Evolutionary conservation across 2,113 vertebrate species (phyloP), one percentile per base, ranked within the genome.

Genomic region (Sylvietta virens): DNA sequence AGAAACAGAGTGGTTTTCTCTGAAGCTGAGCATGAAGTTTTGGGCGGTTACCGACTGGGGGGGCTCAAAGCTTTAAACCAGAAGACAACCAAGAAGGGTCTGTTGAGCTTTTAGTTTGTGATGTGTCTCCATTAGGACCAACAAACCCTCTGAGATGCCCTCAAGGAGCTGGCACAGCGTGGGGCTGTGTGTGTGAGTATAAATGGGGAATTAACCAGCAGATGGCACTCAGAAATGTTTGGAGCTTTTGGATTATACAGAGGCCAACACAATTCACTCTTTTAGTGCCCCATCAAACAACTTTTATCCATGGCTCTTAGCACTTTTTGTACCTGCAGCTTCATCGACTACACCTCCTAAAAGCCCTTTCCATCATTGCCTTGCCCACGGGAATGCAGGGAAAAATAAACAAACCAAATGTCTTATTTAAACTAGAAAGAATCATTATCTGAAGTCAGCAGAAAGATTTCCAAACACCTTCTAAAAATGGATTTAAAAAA

Each of bases 201-300:
- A 50, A 83, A 57, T 1, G 54, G 77, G 19, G 77, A 88, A 48
- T 81, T 56, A 90, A 50, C 89, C 93, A 79, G 91, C 90, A 96
- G 87, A 62, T 90, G 79, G 87, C 85, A 90, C 85, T 80, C 90
- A 47, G 94, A 85, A 94, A 56, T 7, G 1, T 51, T 53, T 44
- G 61, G 22, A 65, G 7, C 47, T 50, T 81, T 21, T 45, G 57
- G 37, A 44, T 70, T n/a, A 15, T 45, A 16, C 3, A 71, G 73
- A 90, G 42, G 31, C 42, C 37, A 73, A 31, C 10, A 13, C 18
- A 35, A 37, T 76, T 82, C 31, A 30, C n/a, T 69, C 48, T 51
- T 69, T 35, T 10, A 54, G 71, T 71, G 54, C 17, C 48, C 60
- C 57, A 35, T 54, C 31, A 83, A 85, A 26, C 35, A 73, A 37